Evolutionary conservation across 1,140 invertebrate genomes (phyloP).

Genomic region (Linepithema humile): DNA sequence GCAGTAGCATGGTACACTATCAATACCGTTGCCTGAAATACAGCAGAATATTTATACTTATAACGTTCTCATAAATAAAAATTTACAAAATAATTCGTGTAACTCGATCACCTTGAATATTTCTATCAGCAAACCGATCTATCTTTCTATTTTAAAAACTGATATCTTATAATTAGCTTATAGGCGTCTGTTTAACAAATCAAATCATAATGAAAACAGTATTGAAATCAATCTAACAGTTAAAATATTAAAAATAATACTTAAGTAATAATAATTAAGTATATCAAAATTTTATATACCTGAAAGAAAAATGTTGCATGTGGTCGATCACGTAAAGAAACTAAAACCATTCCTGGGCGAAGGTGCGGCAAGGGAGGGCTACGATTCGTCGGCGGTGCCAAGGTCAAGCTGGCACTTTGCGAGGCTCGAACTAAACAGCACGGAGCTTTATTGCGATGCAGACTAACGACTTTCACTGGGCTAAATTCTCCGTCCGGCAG

Average conservation of each 20-base stretch:
- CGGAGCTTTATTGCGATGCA: slow-evolving; percentile 96
- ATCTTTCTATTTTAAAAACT: background rate
- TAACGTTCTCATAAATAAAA: background rate
- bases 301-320: slow-evolving; percentile 91
- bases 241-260: background rate
- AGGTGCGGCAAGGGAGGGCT: slow-evolving; percentile 86
- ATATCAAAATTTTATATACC: slow-evolving; percentile 75
- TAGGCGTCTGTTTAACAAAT: background rate
- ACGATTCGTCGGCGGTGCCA: slow-evolving; percentile 84
- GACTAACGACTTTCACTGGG: slow-evolving; percentile 91
- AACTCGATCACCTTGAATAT: background rate
- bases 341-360: slow-evolving; percentile 94
- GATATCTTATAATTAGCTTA: background rate
- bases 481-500: slow-evolving; percentile 93
- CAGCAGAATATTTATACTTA: background rate
- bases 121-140: background rate
- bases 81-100: slow-evolving; percentile 51
- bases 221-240: background rate
- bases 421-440: slow-evolving; percentile 94
- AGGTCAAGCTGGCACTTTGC: slow-evolving; percentile 95
- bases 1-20: slow-evolving; percentile 93
- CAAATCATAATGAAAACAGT: no score
- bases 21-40: slow-evolving; percentile 91
- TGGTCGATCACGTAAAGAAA: slow-evolving; percentile 85
- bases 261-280: background rate